Conservation (phyloP, 2,113 vertebrate species). For the Tapirus terrestris region DNA sequence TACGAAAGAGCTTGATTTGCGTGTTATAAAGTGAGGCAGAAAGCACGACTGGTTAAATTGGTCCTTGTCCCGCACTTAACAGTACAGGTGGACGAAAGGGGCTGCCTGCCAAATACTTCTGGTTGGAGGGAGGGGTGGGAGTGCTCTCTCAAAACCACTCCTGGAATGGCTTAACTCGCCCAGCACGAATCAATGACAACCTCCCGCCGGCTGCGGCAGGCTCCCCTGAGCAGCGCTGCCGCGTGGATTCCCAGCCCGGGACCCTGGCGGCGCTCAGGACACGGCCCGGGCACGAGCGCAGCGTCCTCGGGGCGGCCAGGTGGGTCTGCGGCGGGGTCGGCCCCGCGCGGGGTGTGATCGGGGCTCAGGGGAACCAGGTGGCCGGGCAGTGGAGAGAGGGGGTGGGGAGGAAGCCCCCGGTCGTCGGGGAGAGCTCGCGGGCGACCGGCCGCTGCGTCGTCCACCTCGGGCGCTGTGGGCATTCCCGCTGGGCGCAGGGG, state of each 20-base stretch:
- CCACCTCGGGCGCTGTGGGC: neutral
- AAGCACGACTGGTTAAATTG: conserved; percentile 45
- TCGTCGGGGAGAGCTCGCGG: neutral
- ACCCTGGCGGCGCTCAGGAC: conserved; percentile 70
- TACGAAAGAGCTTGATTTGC: conserved; percentile 43
- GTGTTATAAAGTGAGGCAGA: conserved; percentile 60
- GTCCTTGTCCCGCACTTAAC: conserved; percentile 76
- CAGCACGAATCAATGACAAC: conserved; percentile 92
- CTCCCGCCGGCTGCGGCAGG: conserved; percentile 83
- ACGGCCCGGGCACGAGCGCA: conserved; percentile 20
- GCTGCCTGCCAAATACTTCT: conserved; percentile 96
- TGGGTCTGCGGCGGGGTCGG: conserved; percentile 66
- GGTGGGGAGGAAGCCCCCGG: neutral
- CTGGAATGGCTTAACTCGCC: conserved; percentile 93
- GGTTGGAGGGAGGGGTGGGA: conserved; percentile 97
- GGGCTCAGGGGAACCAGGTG: neutral
- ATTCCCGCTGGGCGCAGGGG: neutral
- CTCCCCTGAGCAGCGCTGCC: conserved; percentile 78
- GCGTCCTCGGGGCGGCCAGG: conserved; percentile 76
- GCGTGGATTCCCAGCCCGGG: conserved; percentile 67
- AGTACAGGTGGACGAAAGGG: conserved; percentile 96
- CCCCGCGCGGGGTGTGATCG: accelerated
- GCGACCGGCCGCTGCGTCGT: neutral
- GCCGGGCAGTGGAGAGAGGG: neutral
- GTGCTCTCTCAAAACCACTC: conserved; percentile 93